phyloP scores from a whole-genome alignment of 2,113 vertebrate genomes.

The Toxotes chatareus region DNA sequence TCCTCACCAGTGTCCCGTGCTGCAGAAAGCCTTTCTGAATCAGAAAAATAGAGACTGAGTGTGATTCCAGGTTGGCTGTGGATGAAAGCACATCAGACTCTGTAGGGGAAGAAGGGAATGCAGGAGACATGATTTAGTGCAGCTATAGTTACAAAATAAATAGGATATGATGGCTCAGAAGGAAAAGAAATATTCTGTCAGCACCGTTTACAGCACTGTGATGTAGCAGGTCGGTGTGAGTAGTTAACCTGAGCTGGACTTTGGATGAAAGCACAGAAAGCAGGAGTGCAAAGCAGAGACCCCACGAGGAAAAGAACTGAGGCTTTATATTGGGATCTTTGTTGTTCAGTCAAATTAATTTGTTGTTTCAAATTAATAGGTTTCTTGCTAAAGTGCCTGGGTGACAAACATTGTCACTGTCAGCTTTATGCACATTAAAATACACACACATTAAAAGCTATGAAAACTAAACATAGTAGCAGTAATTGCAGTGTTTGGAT shows the following conservation, averaged over 20 bases:
- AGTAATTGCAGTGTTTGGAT: neutral
- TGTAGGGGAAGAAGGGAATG: slow-evolving; percentile 2
- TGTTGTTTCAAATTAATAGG: neutral
- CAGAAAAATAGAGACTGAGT: slow-evolving; percentile 54
- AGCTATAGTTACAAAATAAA: slow-evolving; percentile 34
- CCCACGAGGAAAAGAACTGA: neutral
- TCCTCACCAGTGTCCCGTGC: neutral
- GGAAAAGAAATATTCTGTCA: slow-evolving; percentile 29
- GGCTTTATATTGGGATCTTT: neutral
- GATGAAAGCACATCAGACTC: slow-evolving; percentile 50
- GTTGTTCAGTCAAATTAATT: neutral
- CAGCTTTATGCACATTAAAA: no score
- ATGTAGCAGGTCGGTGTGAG: slow-evolving; percentile 12
- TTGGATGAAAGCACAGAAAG: slow-evolving; percentile 15
- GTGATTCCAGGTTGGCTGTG: slow-evolving; percentile 60
- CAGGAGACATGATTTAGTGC: slow-evolving; percentile 41
- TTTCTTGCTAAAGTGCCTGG: no score
- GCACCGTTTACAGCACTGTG: neutral
- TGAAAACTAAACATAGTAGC: neutral
- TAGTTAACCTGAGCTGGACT: slow-evolving; percentile 4
- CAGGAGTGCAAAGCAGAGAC: neutral
- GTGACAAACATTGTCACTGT: no score
- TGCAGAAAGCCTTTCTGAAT: slow-evolving; percentile 18
- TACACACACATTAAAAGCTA: no score
- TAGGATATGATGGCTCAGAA: neutral